Evolutionary conservation across 92 coral and sea anemone species (phyloP), one percentile per base, ranked within the genome.

Genomic region (Bergia puertoricense): DNA sequence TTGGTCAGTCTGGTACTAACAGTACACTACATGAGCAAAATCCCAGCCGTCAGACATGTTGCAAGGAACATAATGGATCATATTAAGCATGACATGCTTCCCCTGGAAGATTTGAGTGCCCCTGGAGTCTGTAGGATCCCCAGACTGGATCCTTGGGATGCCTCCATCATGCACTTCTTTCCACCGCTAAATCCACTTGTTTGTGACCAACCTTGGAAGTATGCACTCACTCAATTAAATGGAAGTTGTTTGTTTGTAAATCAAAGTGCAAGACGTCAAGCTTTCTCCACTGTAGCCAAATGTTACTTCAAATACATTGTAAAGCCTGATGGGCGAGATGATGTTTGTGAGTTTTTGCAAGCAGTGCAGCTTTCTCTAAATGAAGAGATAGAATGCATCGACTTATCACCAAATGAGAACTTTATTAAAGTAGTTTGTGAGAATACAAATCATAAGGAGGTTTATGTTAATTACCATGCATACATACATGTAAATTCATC

Each of bases 161-260:
- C 74, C 5, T 81, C 85, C 22, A 81, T 81, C 71, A 81, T 62
- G 37, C 72, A 81, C 85, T 81, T 81, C 56, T 81, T 81, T 66
- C 85, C 74, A 62, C 4, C 38, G 3, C 22, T 81, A 39, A 39
- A 5, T 40, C 74, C 74, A 41, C 85, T 81, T 22, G 85, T 62
- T n/a, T 81, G 85, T n/a, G 85, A 62, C 48, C 74, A 15, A 40
- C 85, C 85, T 36, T 81, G 85, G 85, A 62, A 81, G 45, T 62
- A 81, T 37, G 50, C 85, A 18, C 85, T 81, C 37, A 81, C 85
- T 8, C 68, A 14, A 15, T 8, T 81, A 22, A 81, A 81, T 40
- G 85, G 74, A 4, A 62, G 85, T 42, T 57, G 85, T 23, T 41
- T 81, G 85, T 41, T 57, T 81, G 85, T 81, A 20, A 81, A 81